These are phyloP conservation scores for Chrysodeixis includens DNA, from an alignment of 2,888 invertebrate genomes.

Conservation along the genomic window DNA sequence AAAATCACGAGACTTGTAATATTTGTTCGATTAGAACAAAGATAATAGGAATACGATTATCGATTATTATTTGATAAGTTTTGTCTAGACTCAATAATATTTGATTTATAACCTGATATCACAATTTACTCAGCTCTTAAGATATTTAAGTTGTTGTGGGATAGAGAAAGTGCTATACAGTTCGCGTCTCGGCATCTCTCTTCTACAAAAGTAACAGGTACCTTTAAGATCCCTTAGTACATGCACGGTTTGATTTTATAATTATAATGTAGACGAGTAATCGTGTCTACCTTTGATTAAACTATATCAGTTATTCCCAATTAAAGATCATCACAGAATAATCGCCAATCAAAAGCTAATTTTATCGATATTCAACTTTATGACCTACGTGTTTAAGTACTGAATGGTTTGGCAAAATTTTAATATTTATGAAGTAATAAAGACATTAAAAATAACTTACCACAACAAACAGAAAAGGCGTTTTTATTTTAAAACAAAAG, in stretches of 20 bases:
- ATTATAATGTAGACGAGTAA: conserved; percentile 12
- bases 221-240: too few species aligned
- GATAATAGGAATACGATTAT: not conserved
- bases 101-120: not conserved
- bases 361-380: conserved; percentile 17
- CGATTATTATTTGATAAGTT: not conserved
- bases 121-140: too few species aligned
- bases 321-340: conserved; percentile 41
- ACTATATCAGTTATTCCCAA: conserved; percentile 40
- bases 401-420: not conserved
- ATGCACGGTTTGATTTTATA: too few species aligned
- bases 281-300: conserved; percentile 28
- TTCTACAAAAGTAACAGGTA: too few species aligned
- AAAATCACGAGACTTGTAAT: not conserved
- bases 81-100: not conserved
- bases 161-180: too few species aligned
- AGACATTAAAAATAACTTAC: conserved; percentile 27
- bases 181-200: too few species aligned
- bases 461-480: conserved; percentile 34
- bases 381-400: not conserved
- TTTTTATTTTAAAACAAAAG: conserved; percentile 6
- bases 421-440: conserved; percentile 8
- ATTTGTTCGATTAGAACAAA: conserved; percentile 14
- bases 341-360: conserved; percentile 17
- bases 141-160: too few species aligned